Evolutionary conservation across 2,888 invertebrate genomes (phyloP).

Genomic region (Mimas tiliae): DNA sequence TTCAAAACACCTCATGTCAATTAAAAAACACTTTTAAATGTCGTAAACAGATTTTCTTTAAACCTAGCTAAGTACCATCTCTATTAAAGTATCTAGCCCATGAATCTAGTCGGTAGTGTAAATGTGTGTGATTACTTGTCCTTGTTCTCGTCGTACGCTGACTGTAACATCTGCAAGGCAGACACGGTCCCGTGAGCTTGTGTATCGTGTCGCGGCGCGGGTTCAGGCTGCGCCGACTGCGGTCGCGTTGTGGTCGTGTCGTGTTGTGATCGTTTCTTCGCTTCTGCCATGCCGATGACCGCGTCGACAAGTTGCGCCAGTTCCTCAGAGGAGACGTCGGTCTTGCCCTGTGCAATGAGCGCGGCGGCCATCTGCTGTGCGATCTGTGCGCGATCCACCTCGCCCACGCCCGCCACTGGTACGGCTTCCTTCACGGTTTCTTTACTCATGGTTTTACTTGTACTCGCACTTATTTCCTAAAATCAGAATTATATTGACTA

Average conservation of each 20-base stretch:
- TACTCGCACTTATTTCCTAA: background rate
- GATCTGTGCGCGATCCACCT: slow-evolving; percentile 91
- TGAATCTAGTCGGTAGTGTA: no score
- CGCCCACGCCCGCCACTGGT: slow-evolving; percentile 75
- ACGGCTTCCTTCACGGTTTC: slow-evolving; percentile 30
- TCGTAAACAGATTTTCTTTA: no score
- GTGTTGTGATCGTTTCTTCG: slow-evolving; percentile 73
- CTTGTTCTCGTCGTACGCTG: slow-evolving; percentile 75
- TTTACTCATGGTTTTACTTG: background rate
- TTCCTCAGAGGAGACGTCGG: slow-evolving; percentile 91
- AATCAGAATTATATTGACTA: background rate
- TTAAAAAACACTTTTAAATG: no score
- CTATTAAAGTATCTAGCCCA: no score
- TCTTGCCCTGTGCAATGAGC: slow-evolving; percentile 91
- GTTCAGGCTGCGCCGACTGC: slow-evolving; percentile 47
- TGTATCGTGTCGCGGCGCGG: slow-evolving; percentile 28
- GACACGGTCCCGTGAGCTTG: slow-evolving; percentile 57
- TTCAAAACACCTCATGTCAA: no score
- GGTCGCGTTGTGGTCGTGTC: no score
- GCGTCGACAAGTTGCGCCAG: slow-evolving; percentile 92
- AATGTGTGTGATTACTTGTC: slow-evolving; percentile 52
- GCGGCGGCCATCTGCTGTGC: slow-evolving; percentile 93
- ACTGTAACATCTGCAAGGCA: slow-evolving; percentile 76
- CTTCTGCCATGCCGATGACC: slow-evolving; percentile 85
- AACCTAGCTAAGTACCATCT: no score